Conservation (phyloP, 1,140 invertebrate genomes). For the Antheraea mylitta region DNA sequence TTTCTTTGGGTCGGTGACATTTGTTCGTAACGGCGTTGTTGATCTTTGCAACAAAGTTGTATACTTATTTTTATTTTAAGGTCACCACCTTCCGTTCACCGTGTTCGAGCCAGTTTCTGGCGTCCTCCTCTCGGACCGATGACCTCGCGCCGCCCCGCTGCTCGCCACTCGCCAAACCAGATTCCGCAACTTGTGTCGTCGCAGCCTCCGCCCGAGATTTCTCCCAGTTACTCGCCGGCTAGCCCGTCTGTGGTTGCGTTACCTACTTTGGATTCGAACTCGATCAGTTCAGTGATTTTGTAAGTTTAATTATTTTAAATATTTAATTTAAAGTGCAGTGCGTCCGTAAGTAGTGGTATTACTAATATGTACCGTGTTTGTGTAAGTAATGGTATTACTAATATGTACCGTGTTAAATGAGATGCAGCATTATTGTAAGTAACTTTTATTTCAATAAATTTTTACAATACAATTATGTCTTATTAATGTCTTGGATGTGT, state of each 20-base stretch:
- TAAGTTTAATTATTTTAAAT: neutral
- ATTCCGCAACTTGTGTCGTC: neutral
- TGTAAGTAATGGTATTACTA: neutral
- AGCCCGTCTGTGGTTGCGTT: neutral
- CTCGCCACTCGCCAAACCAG: neutral
- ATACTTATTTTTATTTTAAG: neutral
- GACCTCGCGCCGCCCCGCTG: neutral
- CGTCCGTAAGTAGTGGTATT: neutral
- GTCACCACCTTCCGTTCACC: neutral
- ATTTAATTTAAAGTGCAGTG: neutral
- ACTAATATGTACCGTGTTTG: neutral
- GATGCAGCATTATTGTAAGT: neutral
- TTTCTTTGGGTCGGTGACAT: too few species aligned
- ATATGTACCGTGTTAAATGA: slow-evolving; percentile 2
- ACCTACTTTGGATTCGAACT: neutral
- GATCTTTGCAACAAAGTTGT: too few species aligned
- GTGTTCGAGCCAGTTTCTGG: neutral
- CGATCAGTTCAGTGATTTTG: neutral
- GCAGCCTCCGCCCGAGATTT: neutral
- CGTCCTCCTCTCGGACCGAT: neutral
- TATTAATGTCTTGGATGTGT: neutral
- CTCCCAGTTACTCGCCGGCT: neutral
- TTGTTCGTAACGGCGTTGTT: too few species aligned
- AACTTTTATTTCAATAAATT: slow-evolving; percentile 3
- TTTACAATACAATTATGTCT: neutral